Evolutionary conservation across 2,113 vertebrate species (phyloP), one percentile per base, ranked within the genome.

Genomic region (Mirza zaza): DNA sequence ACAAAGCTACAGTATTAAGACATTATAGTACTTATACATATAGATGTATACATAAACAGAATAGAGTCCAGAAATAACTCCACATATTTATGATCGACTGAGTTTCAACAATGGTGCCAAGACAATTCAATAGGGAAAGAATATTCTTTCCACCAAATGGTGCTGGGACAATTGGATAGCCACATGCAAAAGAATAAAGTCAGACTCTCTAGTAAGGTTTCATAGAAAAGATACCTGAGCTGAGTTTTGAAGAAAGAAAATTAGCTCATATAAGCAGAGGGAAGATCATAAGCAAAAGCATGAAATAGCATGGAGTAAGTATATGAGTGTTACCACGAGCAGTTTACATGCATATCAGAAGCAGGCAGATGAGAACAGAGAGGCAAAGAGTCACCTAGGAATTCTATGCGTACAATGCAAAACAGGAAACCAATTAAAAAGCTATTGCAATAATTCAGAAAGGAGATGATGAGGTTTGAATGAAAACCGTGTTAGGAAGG

Each of bases 231-330:
- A 75, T 52, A 29, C 48, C 71, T 63, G 42, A 94, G 42, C 29
- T 94, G 61, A 84, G 13, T 88, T 23, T 77, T n/a, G 23, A 67
- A 91, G n/a, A 75, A 91, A 91, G 45, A 96, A 93, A 94, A 88
- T 91, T 59, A 89, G 65, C 77, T 88, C 45, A 83, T 94, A 18
- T 21, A 42, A 63, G 34, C 57, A 93, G 36, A 93, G 63, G 3
- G 12, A 85, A 75, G 42, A 89, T 89, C n/a, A 87, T 25, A 91
- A 92, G 57, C 48, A 89, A 94, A 80, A n/a, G 82, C 59, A 91
- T 71, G n/a, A 87, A 93, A 93, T 3, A 59, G 81, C 57, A 91
- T 45, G 52, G 48, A 88, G 25, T 65, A 91, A 71, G 45, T 59
- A 11, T 32, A 61, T 84, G 36, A 92, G 39, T 92, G 57, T 42